phyloP scores from a whole-genome alignment of 92 coral and sea anemone species.

The Porites rus region DNA sequence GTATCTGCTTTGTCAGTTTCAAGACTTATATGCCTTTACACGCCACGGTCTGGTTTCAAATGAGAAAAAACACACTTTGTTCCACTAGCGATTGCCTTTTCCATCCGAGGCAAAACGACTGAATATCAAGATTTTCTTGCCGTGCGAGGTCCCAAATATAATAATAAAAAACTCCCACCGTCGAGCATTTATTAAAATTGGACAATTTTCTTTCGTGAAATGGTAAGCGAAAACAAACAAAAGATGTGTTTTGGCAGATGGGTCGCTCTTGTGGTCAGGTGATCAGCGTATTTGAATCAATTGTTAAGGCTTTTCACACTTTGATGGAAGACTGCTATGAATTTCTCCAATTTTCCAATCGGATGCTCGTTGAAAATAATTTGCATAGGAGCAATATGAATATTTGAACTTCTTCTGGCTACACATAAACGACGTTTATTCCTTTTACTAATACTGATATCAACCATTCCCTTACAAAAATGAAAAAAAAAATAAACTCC shows the following conservation, averaged over 20 bases:
- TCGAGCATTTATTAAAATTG: neutral
- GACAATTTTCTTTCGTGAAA: constrained; percentile 12
- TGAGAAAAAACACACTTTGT: neutral
- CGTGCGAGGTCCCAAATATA: neutral
- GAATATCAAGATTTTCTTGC: neutral
- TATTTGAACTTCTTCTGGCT: neutral
- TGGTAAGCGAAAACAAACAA: constrained; percentile 7
- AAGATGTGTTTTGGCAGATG: constrained; percentile 26
- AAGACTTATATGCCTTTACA: too few species aligned
- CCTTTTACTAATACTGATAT: too few species aligned
- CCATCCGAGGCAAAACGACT: neutral
- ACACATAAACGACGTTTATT: neutral
- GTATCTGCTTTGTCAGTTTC: neutral
- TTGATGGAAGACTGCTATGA: neutral
- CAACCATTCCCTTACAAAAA: too few species aligned
- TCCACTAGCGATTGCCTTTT: neutral
- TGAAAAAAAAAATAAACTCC: neutral
- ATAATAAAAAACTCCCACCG: neutral
- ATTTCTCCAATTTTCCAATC: neutral
- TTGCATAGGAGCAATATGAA: neutral
- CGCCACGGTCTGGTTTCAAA: neutral
- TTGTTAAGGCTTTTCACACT: constrained; percentile 2
- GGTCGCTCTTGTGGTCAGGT: neutral
- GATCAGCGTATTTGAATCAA: neutral
- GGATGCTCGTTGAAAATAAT: neutral